phyloP scores from a whole-genome alignment of 2,888 invertebrate genomes.

The Drosophila neonasuta region DNA sequence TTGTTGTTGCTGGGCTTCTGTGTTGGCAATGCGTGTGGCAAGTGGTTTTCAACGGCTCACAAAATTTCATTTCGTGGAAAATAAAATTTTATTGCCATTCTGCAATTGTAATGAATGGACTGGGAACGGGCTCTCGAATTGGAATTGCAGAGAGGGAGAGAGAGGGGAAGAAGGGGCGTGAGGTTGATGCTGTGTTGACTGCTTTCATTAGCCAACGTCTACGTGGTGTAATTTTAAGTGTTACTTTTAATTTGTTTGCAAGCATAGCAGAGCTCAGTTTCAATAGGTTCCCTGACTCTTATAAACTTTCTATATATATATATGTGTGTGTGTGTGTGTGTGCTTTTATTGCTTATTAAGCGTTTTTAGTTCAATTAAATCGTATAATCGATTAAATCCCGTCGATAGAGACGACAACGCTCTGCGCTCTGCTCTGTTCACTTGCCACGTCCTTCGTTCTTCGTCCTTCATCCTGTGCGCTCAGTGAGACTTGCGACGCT shows the following conservation, averaged over 20 bases:
- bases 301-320: neutral
- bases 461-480: constrained; percentile 29
- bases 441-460: constrained; percentile 19
- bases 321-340: constrained; percentile 40
- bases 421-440: constrained; percentile 14
- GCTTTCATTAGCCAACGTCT: constrained; percentile 68
- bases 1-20: constrained; percentile 13
- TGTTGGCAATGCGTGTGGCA: constrained; percentile 47
- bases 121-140: neutral
- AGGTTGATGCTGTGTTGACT: constrained; percentile 33
- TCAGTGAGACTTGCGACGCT: constrained; percentile 68
- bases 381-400: constrained; percentile 74
- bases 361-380: constrained; percentile 76
- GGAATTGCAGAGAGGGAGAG: neutral
- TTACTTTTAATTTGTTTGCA: constrained; percentile 71
- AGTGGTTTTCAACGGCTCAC: constrained; percentile 69
- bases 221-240: constrained; percentile 75
- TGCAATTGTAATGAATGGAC: constrained; percentile 46
- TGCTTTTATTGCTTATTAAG: constrained; percentile 73
- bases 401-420: constrained; percentile 37
- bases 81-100: constrained; percentile 70
- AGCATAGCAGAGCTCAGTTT: constrained; percentile 33
- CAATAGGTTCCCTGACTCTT: neutral
- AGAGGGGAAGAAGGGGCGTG: neutral
- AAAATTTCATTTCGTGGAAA: constrained; percentile 72